These are phyloP conservation scores for Harpalus rufipes DNA, from an alignment of 2,888 invertebrate species.

Conservation along the genomic window DNA sequence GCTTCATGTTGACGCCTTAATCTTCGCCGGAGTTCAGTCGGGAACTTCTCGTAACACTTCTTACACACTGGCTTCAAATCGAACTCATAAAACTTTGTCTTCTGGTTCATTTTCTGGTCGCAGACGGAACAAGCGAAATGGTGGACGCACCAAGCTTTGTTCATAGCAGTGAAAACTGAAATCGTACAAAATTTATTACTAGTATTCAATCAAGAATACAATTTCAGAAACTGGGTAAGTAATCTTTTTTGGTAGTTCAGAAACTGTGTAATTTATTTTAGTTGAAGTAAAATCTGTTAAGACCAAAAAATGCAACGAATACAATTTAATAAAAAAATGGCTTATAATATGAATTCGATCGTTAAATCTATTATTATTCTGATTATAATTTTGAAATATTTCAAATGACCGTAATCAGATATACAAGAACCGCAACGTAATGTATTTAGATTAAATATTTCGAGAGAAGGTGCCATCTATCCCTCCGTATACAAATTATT, in stretches of 20 bases:
- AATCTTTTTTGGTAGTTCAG: too few species aligned
- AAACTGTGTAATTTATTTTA: too few species aligned
- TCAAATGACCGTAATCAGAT: too few species aligned
- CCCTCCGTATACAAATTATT: too few species aligned
- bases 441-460: too few species aligned
- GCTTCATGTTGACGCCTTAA: constrained; percentile 93
- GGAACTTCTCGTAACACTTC: constrained; percentile 98
- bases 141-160: constrained; percentile 99
- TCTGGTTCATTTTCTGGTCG: constrained; percentile 96
- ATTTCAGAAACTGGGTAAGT: not conserved
- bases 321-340: too few species aligned
- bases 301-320: not conserved
- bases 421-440: too few species aligned
- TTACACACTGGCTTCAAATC: constrained; percentile 99
- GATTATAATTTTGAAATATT: too few species aligned
- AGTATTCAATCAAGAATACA: not conserved
- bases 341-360: too few species aligned
- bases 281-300: not conserved
- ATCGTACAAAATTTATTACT: constrained; percentile 55
- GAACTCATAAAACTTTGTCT: constrained; percentile 99
- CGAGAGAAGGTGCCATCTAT: too few species aligned
- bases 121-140: constrained; percentile 99
- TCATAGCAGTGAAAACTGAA: constrained; percentile 97
- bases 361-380: too few species aligned
- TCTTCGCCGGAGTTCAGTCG: constrained; percentile 94